Conservation (phyloP, 2,113 vertebrate genomes). For the Furnarius figulus region DNA sequence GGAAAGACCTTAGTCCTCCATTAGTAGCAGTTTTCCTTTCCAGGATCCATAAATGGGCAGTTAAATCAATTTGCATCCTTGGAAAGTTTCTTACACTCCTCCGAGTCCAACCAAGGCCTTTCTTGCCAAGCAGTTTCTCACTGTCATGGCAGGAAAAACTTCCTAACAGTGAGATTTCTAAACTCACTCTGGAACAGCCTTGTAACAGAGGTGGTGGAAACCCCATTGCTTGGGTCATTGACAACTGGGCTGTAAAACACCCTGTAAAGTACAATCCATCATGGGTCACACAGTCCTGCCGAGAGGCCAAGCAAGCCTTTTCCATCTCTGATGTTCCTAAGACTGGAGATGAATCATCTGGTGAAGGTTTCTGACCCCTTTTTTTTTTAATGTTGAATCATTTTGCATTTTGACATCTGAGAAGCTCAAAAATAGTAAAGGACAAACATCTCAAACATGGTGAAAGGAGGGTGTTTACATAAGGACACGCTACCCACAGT, state of each 20-base stretch:
- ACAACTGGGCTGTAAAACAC: not conserved
- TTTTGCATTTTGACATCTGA: slow-evolving; percentile 13
- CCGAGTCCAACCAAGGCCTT: not conserved
- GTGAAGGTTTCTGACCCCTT: not conserved
- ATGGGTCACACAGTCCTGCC: not conserved
- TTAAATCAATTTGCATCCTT: slow-evolving; percentile 23
- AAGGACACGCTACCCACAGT: not conserved
- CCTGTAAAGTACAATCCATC: not conserved
- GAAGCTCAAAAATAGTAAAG: slow-evolving; percentile 6
- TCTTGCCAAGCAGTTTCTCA: slow-evolving; percentile 34
- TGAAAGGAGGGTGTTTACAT: not conserved
- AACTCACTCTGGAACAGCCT: not conserved
- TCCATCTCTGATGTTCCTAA: not conserved
- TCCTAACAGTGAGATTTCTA: not conserved
- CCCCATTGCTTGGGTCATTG: not conserved
- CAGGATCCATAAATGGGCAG: not conserved
- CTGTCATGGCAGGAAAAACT: not conserved
- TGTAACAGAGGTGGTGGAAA: not conserved
- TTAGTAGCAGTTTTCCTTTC: slow-evolving; percentile 1
- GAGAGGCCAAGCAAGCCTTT: not conserved
- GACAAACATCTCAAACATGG: not conserved
- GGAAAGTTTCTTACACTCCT: not conserved
- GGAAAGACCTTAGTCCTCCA: not conserved
- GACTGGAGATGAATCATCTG: not conserved
- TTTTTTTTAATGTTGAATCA: not conserved